Conservation (phyloP, 2,888 invertebrate genomes). For the Girardia tigrina region DNA sequence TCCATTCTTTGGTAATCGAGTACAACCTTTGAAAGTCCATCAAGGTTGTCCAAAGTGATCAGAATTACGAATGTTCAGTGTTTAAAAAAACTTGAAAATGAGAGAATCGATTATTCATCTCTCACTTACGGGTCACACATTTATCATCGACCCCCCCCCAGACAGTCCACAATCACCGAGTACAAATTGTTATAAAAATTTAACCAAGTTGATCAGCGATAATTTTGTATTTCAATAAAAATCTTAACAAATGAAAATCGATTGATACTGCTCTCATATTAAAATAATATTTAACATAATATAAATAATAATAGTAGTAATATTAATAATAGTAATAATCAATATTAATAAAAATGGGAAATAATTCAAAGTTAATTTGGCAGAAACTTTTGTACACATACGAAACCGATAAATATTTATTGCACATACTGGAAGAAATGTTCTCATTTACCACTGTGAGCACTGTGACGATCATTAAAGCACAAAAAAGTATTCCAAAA, state of each 20-base stretch:
- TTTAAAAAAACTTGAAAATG: too few relatives aligned
- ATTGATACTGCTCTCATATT: neutral
- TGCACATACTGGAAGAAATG: neutral
- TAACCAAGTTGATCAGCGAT: too few relatives aligned
- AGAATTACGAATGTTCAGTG: too few relatives aligned
- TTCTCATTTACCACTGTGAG: neutral
- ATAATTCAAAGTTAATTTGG: neutral
- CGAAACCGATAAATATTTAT: neutral
- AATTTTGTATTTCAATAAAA: neutral
- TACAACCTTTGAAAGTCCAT: too few relatives aligned
- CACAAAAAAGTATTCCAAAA: neutral
- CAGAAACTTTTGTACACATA: conserved; percentile 1
- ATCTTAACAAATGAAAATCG: neutral
- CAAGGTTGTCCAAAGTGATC: too few relatives aligned
- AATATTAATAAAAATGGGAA: neutral
- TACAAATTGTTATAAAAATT: too few relatives aligned
- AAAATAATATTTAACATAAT: too few relatives aligned
- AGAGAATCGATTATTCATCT: too few relatives aligned
- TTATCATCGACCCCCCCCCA: too few relatives aligned
- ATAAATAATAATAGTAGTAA: conserved; percentile 7
- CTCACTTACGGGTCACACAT: too few relatives aligned
- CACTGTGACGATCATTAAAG: neutral
- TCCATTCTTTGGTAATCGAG: too few relatives aligned
- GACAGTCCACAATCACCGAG: too few relatives aligned
- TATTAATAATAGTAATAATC: neutral